These are phyloP conservation scores for Pinna nobilis DNA, from an alignment of 1,140 invertebrate species.

Conservation along the genomic window DNA sequence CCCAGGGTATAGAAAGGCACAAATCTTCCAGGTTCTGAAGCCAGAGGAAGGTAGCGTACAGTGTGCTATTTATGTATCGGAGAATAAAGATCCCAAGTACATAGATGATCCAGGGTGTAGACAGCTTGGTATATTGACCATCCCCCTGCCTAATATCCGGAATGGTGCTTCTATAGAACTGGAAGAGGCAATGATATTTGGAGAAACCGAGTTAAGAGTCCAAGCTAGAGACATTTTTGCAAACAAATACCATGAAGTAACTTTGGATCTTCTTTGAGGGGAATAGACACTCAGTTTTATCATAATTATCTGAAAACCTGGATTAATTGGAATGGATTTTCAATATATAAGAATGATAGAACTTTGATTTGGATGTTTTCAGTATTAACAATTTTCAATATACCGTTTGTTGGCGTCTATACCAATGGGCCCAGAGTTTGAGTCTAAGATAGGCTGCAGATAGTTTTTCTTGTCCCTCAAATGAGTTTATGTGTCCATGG, in stretches of 20 bases:
- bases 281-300: too few relatives aligned
- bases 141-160: slow-evolving; percentile 10
- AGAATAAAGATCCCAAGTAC: slow-evolving; percentile 9
- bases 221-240: slow-evolving; percentile 23
- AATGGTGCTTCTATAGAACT: slow-evolving; percentile 10
- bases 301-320: too few relatives aligned
- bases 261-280: slow-evolving; percentile 26
- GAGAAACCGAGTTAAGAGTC: slow-evolving; percentile 26
- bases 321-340: too few relatives aligned
- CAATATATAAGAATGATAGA: too few relatives aligned
- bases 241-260: slow-evolving; percentile 7
- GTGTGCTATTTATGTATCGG: slow-evolving; percentile 27
- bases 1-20: slow-evolving; percentile 18
- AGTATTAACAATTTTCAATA: too few relatives aligned
- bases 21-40: slow-evolving; percentile 28
- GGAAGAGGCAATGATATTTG: slow-evolving; percentile 32
- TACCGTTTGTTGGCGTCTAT: too few relatives aligned
- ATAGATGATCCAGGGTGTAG: slow-evolving; percentile 21
- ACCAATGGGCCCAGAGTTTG: too few relatives aligned
- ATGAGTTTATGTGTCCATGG: too few relatives aligned
- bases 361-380: too few relatives aligned
- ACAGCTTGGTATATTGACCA: slow-evolving; percentile 16
- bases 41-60: slow-evolving; percentile 20
- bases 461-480: too few relatives aligned
- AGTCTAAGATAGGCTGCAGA: too few relatives aligned